A percentile compares a stretch with the other conserved stretches of the same genome.
phyloP scores from a whole-genome alignment of 2,113 vertebrate genomes.

The Jaculus jaculus region DNA sequence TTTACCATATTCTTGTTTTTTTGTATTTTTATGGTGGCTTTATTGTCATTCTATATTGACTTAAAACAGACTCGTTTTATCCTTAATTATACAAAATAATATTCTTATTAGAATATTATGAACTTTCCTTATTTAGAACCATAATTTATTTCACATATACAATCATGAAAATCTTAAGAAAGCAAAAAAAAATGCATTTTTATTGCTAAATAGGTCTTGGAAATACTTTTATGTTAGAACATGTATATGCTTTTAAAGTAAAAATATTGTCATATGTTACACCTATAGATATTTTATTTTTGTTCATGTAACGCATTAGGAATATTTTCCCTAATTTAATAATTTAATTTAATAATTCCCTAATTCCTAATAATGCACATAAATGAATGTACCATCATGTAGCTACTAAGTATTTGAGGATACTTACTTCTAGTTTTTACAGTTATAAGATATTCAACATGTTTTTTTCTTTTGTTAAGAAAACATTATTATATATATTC shows the following conservation, averaged over 20 bases:
- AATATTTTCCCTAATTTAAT: conserved; percentile 23
- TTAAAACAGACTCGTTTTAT: not conserved
- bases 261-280: not conserved
- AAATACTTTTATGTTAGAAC: not conserved
- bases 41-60: not conserved
- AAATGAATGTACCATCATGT: not conserved
- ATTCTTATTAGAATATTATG: too few species aligned
- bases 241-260: not conserved
- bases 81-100: not conserved
- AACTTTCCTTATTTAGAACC: not conserved
- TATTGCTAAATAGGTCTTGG: not conserved
- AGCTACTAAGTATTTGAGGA: not conserved
- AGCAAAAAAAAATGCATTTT: not conserved
- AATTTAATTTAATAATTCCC: too few species aligned
- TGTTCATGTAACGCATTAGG: conserved; percentile 20
- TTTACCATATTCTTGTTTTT: not conserved
- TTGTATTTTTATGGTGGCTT: not conserved
- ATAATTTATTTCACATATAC: not conserved
- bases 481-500: too few species aligned
- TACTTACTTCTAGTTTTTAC: not conserved
- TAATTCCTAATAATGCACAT: too few species aligned
- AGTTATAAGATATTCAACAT: not conserved
- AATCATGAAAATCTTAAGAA: not conserved
- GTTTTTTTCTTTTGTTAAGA: not conserved
- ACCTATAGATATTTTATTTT: not conserved